A percentile compares a stretch with the other conserved stretches of the same genome.
These are phyloP conservation scores for Drosophila pectinifera DNA, from an alignment of 1,140 invertebrate species.

Conservation along the genomic window DNA sequence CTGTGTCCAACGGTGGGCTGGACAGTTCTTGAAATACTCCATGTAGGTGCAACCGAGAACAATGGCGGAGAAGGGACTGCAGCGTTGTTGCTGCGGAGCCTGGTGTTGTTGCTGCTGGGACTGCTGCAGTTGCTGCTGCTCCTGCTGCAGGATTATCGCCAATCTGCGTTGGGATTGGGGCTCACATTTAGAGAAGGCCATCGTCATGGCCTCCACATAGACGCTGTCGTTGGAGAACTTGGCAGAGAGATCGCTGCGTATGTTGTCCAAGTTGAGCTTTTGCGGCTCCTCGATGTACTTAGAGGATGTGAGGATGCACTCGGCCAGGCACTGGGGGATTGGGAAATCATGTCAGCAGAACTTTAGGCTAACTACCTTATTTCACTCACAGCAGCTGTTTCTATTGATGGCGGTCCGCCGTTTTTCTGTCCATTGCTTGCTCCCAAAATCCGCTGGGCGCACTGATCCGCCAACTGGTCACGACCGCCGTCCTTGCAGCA, in stretches of 20 bases:
- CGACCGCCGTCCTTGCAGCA: conserved; percentile 76
- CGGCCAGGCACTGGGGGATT: conserved; percentile 69
- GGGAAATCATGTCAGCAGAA: neutral
- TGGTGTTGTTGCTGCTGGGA: conserved; percentile 38
- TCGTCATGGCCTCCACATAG: conserved; percentile 69
- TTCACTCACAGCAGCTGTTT: conserved; percentile 60
- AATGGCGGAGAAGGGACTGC: conserved; percentile 76
- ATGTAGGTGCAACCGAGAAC: conserved; percentile 77
- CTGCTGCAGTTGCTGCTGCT: conserved; percentile 42
- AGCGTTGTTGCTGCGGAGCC: conserved; percentile 45
- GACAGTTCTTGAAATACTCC: conserved; percentile 83
- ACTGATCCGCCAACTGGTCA: conserved; percentile 58
- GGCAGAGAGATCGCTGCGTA: conserved; percentile 51
- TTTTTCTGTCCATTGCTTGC: conserved; percentile 31
- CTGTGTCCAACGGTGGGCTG: conserved; percentile 69
- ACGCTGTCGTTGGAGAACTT: conserved; percentile 69
- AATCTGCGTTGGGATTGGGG: conserved; percentile 60
- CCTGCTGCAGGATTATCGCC: conserved; percentile 49
- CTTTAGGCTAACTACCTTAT: neutral
- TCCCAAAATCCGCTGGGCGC: conserved; percentile 58
- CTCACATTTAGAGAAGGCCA: conserved; percentile 65
- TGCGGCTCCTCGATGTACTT: conserved; percentile 59
- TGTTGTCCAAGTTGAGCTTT: conserved; percentile 49
- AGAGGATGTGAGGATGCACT: conserved; percentile 67
- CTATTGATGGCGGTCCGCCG: conserved; percentile 55